Evolutionary conservation across 2,797 vertebrate species (phyloP), one percentile per base, ranked within the genome.

Genomic region (Microctenopoma lineatum): DNA sequence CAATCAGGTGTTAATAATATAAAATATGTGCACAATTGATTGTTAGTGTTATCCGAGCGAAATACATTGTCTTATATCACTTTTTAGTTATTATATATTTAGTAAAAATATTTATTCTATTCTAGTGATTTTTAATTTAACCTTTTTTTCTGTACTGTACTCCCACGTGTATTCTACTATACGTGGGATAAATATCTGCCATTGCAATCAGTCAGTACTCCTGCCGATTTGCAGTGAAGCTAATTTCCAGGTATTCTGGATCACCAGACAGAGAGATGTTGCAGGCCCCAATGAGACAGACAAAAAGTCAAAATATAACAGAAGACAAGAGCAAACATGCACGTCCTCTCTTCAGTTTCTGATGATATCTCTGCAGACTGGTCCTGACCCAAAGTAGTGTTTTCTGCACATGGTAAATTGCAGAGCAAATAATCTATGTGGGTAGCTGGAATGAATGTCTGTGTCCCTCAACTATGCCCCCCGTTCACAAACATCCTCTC

Each of bases 401-500:
- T 70, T 50, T 68, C 32, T 61, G 55, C 74, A 72, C 70, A 70
- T 48, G 50, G 70, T 66, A 51, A 53, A 68, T 62, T 47, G 65
- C 7, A 62, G 65, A 83, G 67, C 59, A 90, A 86, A 85, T 76
- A 41, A 11, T 38, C 10, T 38, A 86, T 39, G 64, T 59, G 62
- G 53, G 46, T 5, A 7, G 32, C 26, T 66, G 75, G 51, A 26
- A 54, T 25, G 58, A 66, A 34, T 18, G 64, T 66, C 53, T 2
- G 18, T 66, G 79, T 78, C 70, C 77, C 55, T 81, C 36, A 73
- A 67, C 77, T 72, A 57, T 68, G 50, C 79, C 70, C 66, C 70
- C 38, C 11, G 13, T 67, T 41, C 11, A 71, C 77, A 89, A 90
- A 91, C 83, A 87, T 87, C 79, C 84, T 86, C 46, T 67, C 59